Evolutionary conservation across 2,797 vertebrate species (phyloP), one percentile per base, ranked within the genome.

Genomic region (Antennarius maculatus): DNA sequence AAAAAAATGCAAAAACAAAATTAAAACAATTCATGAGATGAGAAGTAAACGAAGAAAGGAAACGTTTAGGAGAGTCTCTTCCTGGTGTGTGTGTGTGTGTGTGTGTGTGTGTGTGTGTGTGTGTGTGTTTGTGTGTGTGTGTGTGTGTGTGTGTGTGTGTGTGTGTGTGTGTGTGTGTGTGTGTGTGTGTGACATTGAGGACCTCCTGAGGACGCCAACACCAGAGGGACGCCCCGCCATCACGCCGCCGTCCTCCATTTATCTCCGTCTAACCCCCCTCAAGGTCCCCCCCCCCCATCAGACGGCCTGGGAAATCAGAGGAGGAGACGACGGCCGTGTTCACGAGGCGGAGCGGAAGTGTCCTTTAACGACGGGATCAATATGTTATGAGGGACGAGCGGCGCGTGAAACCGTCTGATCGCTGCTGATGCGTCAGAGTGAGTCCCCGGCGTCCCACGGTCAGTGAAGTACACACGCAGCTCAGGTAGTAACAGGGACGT

Each of bases 321-420:
- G 42, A 23, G 29, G 42, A 23, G 29, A 57, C 61, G 48, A 43
- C n/a, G 27, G 57, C 54, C 37, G 15, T n/a, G 62, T 37, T 61
- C 66, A 28, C 43, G 12, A 49, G 55, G 64, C 53, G 8, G 51
- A 52, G 43, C 11, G 45, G 43, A 67, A 61, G 66, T 54, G 54
- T 77, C 69, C 66, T 83, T 76, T 70, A 77, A 68, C 18, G 16
- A 65, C 61, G 60, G 66, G 45, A 46, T 69, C 63, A 61, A 59
- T 63, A 53, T 55, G 57, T 60, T 42, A 71, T 71, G 75, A 71
- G 58, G 54, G 39, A 69, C 57, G 77, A 71, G 66, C 54, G 49
- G 77, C 54, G 62, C 78, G 76, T 83, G 81, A 81, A 83, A 81
- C 83, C 18, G 23, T 46, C 60, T 61, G 76, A 75, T 76, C 72